Evolutionary conservation across 2,797 vertebrate genomes (phyloP).

Genomic region (Typhlichthys eigenmanni): DNA sequence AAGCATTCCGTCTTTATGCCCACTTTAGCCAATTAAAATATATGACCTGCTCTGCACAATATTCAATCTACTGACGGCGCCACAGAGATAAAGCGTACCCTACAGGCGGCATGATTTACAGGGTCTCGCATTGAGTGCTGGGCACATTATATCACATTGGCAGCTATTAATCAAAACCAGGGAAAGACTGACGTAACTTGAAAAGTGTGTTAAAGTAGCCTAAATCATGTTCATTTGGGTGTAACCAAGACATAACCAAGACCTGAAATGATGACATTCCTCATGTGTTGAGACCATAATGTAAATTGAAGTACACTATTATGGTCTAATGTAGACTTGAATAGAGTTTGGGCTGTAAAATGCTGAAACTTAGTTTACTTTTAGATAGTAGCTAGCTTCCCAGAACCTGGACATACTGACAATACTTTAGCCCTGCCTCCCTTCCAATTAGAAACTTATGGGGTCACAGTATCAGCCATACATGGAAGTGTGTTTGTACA

Average conservation of each 20-base stretch:
- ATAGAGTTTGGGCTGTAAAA: neutral
- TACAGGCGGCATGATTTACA: slow-evolving; percentile 3
- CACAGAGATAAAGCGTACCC: slow-evolving; percentile 6
- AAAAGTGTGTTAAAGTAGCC: slow-evolving; percentile 4
- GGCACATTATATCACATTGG: slow-evolving; percentile 1
- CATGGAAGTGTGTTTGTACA: too few relatives aligned
- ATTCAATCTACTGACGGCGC: slow-evolving; percentile 25
- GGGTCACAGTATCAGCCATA: too few relatives aligned
- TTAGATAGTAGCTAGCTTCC: too few relatives aligned
- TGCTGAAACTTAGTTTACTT: too few relatives aligned
- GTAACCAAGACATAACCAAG: slow-evolving; percentile 20
- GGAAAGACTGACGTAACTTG: neutral
- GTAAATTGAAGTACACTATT: neutral
- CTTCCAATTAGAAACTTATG: too few relatives aligned
- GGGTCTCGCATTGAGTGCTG: neutral
- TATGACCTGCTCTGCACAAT: slow-evolving; percentile 32
- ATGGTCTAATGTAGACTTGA: neutral
- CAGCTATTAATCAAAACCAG: neutral
- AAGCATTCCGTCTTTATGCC: slow-evolving; percentile 45
- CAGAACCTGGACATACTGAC: too few relatives aligned
- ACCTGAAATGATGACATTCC: too few relatives aligned
- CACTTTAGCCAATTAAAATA: slow-evolving; percentile 47
- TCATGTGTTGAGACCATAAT: slow-evolving; percentile 10
- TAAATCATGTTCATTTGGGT: slow-evolving; percentile 17
- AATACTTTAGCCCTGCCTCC: neutral